phyloP scores from a whole-genome alignment of 2,113 vertebrate species.

The Hippocampus zosterae region DNA sequence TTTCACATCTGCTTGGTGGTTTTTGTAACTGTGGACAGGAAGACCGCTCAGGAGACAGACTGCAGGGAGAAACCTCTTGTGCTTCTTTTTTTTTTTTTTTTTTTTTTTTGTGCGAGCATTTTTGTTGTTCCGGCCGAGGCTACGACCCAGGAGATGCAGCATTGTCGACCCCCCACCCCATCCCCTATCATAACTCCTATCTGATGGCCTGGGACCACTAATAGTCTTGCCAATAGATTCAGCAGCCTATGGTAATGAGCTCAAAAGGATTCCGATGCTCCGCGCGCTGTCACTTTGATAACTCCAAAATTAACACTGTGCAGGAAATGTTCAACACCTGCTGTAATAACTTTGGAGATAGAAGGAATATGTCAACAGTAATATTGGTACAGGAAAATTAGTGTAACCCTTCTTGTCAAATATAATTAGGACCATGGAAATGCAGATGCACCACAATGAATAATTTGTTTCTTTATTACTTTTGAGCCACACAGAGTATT shows the following conservation, averaged over 20 bases:
- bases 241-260: conserved; percentile 63
- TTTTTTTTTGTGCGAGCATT: conserved; percentile 9
- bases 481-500: background rate
- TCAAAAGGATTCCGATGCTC: conserved; percentile 57
- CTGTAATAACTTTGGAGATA: conserved; percentile 58
- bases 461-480: background rate
- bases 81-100: conserved; percentile 12
- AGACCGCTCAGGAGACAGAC: background rate
- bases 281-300: conserved; percentile 57
- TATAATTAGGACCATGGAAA: conserved; percentile 49
- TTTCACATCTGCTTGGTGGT: conserved; percentile 29
- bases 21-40: conserved; percentile 12
- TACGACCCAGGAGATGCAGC: conserved; percentile 51
- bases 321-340: conserved; percentile 56
- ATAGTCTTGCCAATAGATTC: conserved; percentile 60
- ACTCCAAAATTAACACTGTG: conserved; percentile 60
- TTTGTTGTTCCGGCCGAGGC: conserved; percentile 38
- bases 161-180: conserved; percentile 58
- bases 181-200: conserved; percentile 57
- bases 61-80: conserved; percentile 4
- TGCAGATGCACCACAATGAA: conserved; percentile 15
- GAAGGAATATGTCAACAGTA: conserved; percentile 36
- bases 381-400: conserved; percentile 51
- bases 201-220: conserved; percentile 37
- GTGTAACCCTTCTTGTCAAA: conserved; percentile 58